phyloP scores from a whole-genome alignment of 2,888 invertebrate species.

The Drosophila trichaetosa region DNA sequence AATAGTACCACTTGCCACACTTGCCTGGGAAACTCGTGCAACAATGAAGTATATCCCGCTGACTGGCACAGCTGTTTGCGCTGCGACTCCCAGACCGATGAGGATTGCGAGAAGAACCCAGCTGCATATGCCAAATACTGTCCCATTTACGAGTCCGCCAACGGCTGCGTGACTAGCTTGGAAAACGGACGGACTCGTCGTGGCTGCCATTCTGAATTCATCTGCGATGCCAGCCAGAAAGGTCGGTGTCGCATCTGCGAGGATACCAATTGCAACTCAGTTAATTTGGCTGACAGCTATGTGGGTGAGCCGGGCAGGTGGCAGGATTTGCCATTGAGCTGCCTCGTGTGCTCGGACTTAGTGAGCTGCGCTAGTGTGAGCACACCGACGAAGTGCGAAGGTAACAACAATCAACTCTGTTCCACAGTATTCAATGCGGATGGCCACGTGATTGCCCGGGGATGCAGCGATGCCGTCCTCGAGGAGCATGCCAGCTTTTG shows the following conservation, averaged over 20 bases:
- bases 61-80: constrained; percentile 74
- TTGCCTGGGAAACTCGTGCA: constrained; percentile 66
- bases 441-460: constrained; percentile 71
- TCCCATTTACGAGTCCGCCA: constrained; percentile 57
- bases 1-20: constrained; percentile 57
- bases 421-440: constrained; percentile 72
- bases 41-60: constrained; percentile 67
- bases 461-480: constrained; percentile 75
- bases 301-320: constrained; percentile 82
- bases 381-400: constrained; percentile 53
- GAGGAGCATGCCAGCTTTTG: constrained; percentile 65
- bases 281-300: constrained; percentile 60
- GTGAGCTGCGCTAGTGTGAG: constrained; percentile 56
- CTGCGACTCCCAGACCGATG: constrained; percentile 70
- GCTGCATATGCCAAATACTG: constrained; percentile 57
- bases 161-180: constrained; percentile 73
- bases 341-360: constrained; percentile 64
- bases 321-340: constrained; percentile 81
- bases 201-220: constrained; percentile 1
- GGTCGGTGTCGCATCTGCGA: too few species aligned
- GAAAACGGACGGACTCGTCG: constrained; percentile 68
- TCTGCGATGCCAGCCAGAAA: too few species aligned
- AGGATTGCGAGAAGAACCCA: constrained; percentile 62
- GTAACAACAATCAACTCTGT: constrained; percentile 79
- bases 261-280: constrained; percentile 69